Evolutionary conservation across 2,888 invertebrate species (phyloP).

Genomic region (Leistus spinibarbis): DNA sequence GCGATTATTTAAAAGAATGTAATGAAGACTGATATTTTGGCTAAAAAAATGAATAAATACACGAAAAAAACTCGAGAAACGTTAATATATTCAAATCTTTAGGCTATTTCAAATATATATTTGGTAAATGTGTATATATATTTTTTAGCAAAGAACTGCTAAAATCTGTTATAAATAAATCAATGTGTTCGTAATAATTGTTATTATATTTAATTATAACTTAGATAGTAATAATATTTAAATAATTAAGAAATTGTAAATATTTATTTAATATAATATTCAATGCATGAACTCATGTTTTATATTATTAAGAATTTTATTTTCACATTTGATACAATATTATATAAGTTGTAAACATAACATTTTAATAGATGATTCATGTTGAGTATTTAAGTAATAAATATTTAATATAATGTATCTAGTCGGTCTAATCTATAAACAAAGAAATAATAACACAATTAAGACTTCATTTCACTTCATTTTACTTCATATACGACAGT

Average conservation of each 20-base stretch:
- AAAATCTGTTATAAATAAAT: constrained; percentile 33
- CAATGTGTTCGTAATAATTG: constrained; percentile 35
- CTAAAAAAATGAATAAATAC: constrained; percentile 25
- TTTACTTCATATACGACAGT: neutral
- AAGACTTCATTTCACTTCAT: neutral
- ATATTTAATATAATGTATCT: constrained; percentile 19
- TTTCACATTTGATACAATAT: constrained; percentile 12
- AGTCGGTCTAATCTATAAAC: constrained; percentile 33
- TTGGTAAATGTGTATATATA: constrained; percentile 36
- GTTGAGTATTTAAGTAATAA: constrained; percentile 32
- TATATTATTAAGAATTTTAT: constrained; percentile 18
- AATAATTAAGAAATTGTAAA: constrained; percentile 18
- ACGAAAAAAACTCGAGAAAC: constrained; percentile 25
- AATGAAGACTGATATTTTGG: constrained; percentile 38
- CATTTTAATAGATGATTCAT: constrained; percentile 16
- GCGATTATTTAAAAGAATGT: constrained; percentile 23
- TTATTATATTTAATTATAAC: constrained; percentile 21
- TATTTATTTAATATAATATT: constrained; percentile 3
- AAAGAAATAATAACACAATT: neutral
- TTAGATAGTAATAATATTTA: constrained; percentile 26
- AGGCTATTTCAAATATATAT: constrained; percentile 36
- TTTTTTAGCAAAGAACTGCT: constrained; percentile 29
- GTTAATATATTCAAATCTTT: constrained; percentile 33
- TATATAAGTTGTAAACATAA: neutral
- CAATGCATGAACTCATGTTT: constrained; percentile 21